A percentile compares a stretch with the other conserved stretches of the same genome.
Conservation (phyloP, 2,113 vertebrate species). For the Lepus europaeus region DNA sequence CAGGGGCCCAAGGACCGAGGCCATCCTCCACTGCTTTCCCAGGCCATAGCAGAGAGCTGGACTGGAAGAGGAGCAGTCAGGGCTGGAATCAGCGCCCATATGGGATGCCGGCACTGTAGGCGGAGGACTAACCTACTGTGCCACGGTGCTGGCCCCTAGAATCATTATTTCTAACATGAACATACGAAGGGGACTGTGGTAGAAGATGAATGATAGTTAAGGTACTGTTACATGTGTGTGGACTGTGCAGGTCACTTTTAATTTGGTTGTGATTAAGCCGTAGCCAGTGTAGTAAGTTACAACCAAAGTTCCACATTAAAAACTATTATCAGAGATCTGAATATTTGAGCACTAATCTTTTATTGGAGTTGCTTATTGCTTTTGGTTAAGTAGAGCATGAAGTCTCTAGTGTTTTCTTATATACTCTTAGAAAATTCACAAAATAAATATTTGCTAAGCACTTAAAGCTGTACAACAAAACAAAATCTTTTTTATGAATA, state of each 20-base stretch:
- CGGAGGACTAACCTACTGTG: no score
- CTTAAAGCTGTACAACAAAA: conserved; percentile 19
- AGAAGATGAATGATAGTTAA: background rate
- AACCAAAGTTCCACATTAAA: conserved; percentile 51
- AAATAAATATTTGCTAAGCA: conserved; percentile 49
- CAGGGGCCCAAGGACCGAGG: no score
- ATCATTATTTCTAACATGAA: conserved; percentile 40
- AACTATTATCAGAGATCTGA: conserved; percentile 4
- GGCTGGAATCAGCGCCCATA: no score
- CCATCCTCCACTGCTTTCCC: no score
- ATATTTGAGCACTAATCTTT: conserved; percentile 37
- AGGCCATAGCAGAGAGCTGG: no score
- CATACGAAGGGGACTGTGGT: background rate
- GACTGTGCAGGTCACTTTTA: background rate
- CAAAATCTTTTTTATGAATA: conserved; percentile 24
- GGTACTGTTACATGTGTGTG: background rate
- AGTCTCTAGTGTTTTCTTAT: background rate
- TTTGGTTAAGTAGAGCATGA: conserved; percentile 20
- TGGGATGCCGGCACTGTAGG: no score
- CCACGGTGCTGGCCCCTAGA: no score
- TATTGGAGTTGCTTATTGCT: conserved; percentile 46
- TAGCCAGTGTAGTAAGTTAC: conserved; percentile 26
- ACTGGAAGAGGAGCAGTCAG: no score
- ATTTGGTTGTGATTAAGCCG: conserved; percentile 30
- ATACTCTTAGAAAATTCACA: conserved; percentile 47